phyloP scores from a whole-genome alignment of 2,113 vertebrate genomes.

The Petroica traversi region DNA sequence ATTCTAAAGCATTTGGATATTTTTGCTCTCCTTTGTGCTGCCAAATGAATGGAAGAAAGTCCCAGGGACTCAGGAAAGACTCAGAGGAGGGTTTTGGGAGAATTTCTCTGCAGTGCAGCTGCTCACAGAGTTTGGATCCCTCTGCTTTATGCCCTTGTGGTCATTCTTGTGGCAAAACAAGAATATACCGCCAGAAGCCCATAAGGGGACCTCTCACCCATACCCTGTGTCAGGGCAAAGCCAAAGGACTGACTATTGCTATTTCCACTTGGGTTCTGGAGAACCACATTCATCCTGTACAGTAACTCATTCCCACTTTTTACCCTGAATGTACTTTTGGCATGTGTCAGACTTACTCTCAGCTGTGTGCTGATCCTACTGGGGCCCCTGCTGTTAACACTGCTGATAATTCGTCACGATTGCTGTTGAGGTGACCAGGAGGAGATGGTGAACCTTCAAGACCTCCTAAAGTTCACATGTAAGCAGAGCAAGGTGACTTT shows the following conservation, averaged over 20 bases:
- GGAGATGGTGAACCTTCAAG: background rate
- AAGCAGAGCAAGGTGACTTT: background rate
- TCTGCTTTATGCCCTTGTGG: background rate
- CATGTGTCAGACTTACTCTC: background rate
- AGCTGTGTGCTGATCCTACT: background rate
- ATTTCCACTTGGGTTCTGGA: background rate
- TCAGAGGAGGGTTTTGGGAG: background rate
- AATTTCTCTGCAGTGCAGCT: fast-evolving
- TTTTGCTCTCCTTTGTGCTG: background rate
- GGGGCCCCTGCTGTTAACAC: background rate
- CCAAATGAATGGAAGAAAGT: background rate
- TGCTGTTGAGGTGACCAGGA: background rate
- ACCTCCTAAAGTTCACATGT: background rate
- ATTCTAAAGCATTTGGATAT: background rate
- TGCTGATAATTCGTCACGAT: background rate
- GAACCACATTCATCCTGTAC: background rate
- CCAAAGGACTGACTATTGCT: background rate
- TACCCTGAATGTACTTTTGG: background rate
- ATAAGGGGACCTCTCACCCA: background rate
- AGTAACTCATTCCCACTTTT: background rate
- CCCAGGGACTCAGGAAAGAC: background rate
- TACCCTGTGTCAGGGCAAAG: background rate
- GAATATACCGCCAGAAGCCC: background rate
- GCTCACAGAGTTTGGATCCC: background rate
- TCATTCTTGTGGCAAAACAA: background rate